Percentiles rank a stretch among this genome's conserved stretches.
Conservation (phyloP, 1,140 invertebrate genomes). For the Frieseomelitta varia region DNA sequence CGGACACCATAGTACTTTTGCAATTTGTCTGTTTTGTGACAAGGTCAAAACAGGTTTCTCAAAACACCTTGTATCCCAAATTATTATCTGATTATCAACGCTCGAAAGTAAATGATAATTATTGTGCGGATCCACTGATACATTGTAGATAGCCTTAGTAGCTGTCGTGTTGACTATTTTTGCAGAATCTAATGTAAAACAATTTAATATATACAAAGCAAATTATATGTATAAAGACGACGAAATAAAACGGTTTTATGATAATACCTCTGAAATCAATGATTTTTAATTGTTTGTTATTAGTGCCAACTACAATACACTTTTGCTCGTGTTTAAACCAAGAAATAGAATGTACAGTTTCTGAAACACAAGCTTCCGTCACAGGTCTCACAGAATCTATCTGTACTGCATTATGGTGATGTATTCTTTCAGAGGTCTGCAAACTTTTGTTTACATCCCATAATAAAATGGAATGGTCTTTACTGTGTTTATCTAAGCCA, state of each 20-base stretch:
- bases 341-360: slow-evolving; percentile 91
- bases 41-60: slow-evolving; percentile 91
- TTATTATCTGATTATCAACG: slow-evolving; percentile 89
- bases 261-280: slow-evolving; percentile 94
- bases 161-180: slow-evolving; percentile 88
- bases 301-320: slow-evolving; percentile 92
- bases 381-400: slow-evolving; percentile 82
- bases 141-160: slow-evolving; percentile 92
- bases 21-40: slow-evolving; percentile 87
- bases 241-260: not conserved
- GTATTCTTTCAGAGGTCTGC: slow-evolving; percentile 74
- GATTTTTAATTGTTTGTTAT: slow-evolving; percentile 94
- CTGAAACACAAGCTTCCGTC: slow-evolving; percentile 88
- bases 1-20: slow-evolving; percentile 93
- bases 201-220: slow-evolving; percentile 5
- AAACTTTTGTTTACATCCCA: slow-evolving; percentile 88
- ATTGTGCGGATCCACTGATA: slow-evolving; percentile 90
- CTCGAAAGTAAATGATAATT: slow-evolving; percentile 91
- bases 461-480: slow-evolving; percentile 90
- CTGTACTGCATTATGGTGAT: slow-evolving; percentile 73
- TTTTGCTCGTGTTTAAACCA: slow-evolving; percentile 91
- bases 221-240: not conserved
- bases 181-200: slow-evolving; percentile 84
- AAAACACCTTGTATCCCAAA: slow-evolving; percentile 95
- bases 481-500: slow-evolving; percentile 92